A percentile compares a stretch with the other conserved stretches of the same genome.
Conservation (phyloP, 2,113 vertebrate genomes). For the Dromiciops gliroides region DNA sequence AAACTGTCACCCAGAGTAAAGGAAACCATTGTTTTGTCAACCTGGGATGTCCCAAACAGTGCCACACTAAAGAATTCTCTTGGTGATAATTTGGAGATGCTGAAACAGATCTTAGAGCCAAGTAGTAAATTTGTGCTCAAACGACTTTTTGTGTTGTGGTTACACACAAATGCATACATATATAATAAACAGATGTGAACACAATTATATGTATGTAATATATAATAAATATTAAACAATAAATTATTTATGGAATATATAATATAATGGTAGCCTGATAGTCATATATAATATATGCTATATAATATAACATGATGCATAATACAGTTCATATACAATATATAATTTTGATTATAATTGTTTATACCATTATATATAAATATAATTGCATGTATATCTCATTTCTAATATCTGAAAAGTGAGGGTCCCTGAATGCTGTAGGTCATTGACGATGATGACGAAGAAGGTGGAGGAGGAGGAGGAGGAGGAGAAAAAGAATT, state of each 20-base stretch:
- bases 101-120: no score
- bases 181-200: neutral
- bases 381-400: neutral
- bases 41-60: neutral
- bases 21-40: neutral
- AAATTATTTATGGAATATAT: neutral
- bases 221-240: neutral
- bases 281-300: neutral
- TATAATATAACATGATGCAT: neutral
- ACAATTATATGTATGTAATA: neutral
- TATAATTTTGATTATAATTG: no score
- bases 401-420: neutral
- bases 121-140: no score
- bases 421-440: neutral
- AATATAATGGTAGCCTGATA: neutral
- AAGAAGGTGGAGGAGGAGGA: no score
- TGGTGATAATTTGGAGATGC: neutral
- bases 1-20: neutral
- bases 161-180: neutral
- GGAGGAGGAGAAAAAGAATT: no score
- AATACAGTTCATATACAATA: neutral
- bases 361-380: neutral
- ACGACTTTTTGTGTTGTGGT: neutral
- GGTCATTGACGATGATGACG: neutral
- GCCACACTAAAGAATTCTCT: neutral